Evolutionary conservation across 1,140 invertebrate genomes (phyloP).

Genomic region (Orchestia grillus): DNA sequence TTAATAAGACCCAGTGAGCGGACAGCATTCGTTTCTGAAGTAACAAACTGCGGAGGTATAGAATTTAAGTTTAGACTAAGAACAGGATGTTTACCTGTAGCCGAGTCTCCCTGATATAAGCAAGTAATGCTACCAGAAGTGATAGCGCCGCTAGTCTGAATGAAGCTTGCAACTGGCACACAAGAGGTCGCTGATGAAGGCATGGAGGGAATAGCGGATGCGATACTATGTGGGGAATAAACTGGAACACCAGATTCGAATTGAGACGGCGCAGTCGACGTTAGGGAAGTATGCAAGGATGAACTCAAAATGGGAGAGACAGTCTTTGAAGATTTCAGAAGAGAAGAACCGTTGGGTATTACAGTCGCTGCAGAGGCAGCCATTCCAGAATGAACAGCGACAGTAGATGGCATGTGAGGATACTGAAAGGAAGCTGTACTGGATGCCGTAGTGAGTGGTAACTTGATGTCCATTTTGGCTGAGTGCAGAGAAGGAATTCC

Average conservation of each 20-base stretch:
- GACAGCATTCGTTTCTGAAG: background rate
- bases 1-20: background rate
- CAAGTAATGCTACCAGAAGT: background rate
- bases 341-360: background rate
- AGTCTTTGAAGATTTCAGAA: conserved; percentile 17
- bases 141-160: background rate
- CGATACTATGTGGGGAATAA: background rate
- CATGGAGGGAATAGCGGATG: background rate
- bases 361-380: background rate
- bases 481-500: background rate
- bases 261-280: background rate
- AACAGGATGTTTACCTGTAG: background rate
- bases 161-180: background rate
- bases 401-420: conserved; percentile 11
- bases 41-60: background rate
- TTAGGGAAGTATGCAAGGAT: background rate
- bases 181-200: background rate
- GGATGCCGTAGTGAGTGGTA: background rate
- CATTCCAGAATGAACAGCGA: background rate
- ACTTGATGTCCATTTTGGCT: background rate
- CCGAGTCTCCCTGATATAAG: background rate
- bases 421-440: background rate
- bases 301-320: background rate
- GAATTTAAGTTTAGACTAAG: background rate
- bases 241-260: background rate